phyloP scores from a whole-genome alignment of 2,888 invertebrate species.

The Drosophila prolongata region DNA sequence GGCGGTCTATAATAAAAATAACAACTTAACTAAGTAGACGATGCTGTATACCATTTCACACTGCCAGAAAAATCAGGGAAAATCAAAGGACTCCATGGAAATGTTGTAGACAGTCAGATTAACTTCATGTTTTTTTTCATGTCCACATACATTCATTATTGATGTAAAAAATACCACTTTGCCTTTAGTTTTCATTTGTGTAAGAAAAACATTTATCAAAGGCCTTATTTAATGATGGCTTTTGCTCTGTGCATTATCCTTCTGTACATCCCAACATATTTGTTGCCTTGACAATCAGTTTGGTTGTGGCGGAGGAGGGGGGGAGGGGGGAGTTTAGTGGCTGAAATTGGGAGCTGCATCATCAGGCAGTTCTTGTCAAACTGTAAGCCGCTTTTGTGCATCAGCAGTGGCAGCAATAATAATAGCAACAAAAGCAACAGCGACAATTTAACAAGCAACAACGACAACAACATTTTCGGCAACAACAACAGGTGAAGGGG shows the following conservation, averaged over 20 bases:
- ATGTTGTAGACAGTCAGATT: too few species aligned
- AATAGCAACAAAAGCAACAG: not conserved
- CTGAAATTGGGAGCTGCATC: slow-evolving; percentile 12
- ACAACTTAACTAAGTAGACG: slow-evolving; percentile 74
- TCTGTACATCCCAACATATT: not conserved
- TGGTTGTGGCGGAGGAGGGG: not conserved
- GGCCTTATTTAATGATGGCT: too few species aligned
- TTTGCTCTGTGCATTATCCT: not conserved
- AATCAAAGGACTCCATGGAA: too few species aligned
- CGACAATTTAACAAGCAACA: slow-evolving; percentile 1
- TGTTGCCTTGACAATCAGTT: slow-evolving; percentile 61
- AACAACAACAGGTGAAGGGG: slow-evolving; percentile 36
- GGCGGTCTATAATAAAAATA: slow-evolving; percentile 69
- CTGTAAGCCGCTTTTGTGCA: slow-evolving; percentile 68
- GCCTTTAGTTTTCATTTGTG: too few species aligned
- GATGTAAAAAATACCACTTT: too few species aligned
- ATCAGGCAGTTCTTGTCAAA: slow-evolving; percentile 51
- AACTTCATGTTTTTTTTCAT: too few species aligned
- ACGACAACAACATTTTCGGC: not conserved
- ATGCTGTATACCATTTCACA: slow-evolving; percentile 19
- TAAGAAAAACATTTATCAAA: too few species aligned
- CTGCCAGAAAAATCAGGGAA: not conserved
- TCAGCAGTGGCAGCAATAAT: slow-evolving; percentile 19
- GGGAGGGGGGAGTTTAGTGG: too few species aligned
- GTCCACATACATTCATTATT: too few species aligned